Conservation (phyloP, 2,888 invertebrate genomes). For the Geophilus truncorum region DNA sequence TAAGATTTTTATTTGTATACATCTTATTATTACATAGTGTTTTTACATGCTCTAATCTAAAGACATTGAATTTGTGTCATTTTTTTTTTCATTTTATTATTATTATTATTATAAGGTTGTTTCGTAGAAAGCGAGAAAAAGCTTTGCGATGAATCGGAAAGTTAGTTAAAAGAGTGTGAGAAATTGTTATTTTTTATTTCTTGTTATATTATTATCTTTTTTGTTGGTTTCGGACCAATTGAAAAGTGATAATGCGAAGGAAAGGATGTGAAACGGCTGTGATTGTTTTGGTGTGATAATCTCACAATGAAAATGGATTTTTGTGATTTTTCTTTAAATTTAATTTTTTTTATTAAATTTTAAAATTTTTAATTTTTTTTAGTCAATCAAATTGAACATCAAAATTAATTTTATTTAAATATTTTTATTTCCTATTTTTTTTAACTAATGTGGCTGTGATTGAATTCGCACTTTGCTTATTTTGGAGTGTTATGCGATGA, state of each 20-base stretch:
- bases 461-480: neutral
- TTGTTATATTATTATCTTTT: too few relatives aligned
- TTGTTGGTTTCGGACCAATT: too few relatives aligned
- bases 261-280: neutral
- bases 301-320: neutral
- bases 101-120: neutral
- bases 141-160: too few relatives aligned
- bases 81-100: neutral
- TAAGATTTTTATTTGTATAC: too few relatives aligned
- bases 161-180: too few relatives aligned
- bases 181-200: too few relatives aligned
- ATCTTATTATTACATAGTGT: neutral
- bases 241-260: too few relatives aligned
- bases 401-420: neutral
- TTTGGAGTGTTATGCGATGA: neutral
- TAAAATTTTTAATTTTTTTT: neutral
- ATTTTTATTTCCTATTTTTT: neutral
- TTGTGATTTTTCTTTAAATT: neutral
- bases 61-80: neutral
- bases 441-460: slow-evolving; percentile 12
- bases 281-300: neutral
- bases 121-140: too few relatives aligned
- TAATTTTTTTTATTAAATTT: neutral
- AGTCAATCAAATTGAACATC: neutral
- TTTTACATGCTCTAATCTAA: neutral